Evolutionary conservation across 2,113 vertebrate genomes (phyloP), one percentile per base, ranked within the genome.

Genomic region (Thunnus thynnus): DNA sequence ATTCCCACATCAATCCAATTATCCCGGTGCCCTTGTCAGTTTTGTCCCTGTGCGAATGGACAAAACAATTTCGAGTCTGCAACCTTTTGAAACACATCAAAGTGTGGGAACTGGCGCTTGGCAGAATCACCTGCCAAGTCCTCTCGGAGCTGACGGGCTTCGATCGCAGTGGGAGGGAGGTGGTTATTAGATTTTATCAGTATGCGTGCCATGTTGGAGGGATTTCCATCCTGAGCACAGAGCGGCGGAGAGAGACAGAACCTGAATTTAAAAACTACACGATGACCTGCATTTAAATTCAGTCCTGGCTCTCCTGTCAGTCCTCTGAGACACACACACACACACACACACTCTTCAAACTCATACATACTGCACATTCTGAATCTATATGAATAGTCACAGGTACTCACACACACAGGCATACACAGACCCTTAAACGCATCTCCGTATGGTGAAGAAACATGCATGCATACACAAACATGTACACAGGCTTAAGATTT

Each of bases 1-100:
- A 76, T 81, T 89, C 76, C 66, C 51, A 55, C 89, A 90, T 88
- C 89, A 89, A 81, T 80, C 82, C 50, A 87, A 92, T 89, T 89
- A 90, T 84, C 66, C n/a, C 41, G 9, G 46, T 76, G 90, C 71
- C 86, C 86, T 85, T 86, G 83, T 84, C 83, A 78, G 51, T n/a
- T 77, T 66, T 50, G 47, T 83, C 81, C 78, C 79, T 4, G 16
- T 65, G 57, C 1, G 47, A 73, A 64, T 9, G 70, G 70, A 82
- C 82, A 71, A 76, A 86, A 79, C 70, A 76, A 65, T 60, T 60
- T 25, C 17, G 17, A 84, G 22, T 32, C 52, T 66, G 72, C 60
- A 16, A 51, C 14, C 65, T 57, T 41, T 3, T 51, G 70, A 75
- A 76, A 74, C 51, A 74, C 61, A 75, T 83, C 54, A 73, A 73